Evolutionary conservation across 1,140 invertebrate species (phyloP), one percentile per base, ranked within the genome.

Genomic region (Apis dorsata): DNA sequence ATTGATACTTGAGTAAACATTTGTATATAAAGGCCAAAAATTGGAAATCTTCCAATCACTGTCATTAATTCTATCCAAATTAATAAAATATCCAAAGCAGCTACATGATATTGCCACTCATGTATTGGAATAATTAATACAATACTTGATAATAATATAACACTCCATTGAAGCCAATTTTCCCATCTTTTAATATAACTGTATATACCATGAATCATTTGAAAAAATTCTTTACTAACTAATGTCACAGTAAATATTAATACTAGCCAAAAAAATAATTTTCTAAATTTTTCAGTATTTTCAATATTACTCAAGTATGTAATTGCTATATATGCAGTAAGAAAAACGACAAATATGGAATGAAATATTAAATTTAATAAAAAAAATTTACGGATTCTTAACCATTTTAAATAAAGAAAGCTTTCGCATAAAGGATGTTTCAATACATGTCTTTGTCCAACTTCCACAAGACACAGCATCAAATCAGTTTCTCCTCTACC

Each of bases 1-100:
- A 97, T 94, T 8, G 97, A 96, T 51, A 97, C 97, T 94, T 93
- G 97, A 12, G 96, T 97, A 88, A 97, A 97, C 97, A 97, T 97
- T 92, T 98, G 97, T 8, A 98, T 96, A 86, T 97, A 98, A 5
- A 98, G 93, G 0, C 97, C 97, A 90, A 98, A 97, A 86, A 97
- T 96, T 68, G 97, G 97, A 93, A 98, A 97, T 75, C 97, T 94
- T 17, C 97, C 97, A 15, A 98, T 96, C 51, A 97, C 95, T 94
- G 97, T 96, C 96, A 98, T 97, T 10, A 98, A 91, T 89, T 98
- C 96, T 21, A 97, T 89, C 97, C 97, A 97, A 19, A 96, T 95
- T 11, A 97, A 92, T 55, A 97, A 95, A 87, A 97, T 96, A 1
- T 96, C 96, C 62, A 97, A 93, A 1, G 97, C 97, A 0, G 97